Percentiles rank a stretch among this genome's conserved stretches.
Conservation (phyloP, 2,888 invertebrate species). For the Romanomermis culicivorax region DNA sequence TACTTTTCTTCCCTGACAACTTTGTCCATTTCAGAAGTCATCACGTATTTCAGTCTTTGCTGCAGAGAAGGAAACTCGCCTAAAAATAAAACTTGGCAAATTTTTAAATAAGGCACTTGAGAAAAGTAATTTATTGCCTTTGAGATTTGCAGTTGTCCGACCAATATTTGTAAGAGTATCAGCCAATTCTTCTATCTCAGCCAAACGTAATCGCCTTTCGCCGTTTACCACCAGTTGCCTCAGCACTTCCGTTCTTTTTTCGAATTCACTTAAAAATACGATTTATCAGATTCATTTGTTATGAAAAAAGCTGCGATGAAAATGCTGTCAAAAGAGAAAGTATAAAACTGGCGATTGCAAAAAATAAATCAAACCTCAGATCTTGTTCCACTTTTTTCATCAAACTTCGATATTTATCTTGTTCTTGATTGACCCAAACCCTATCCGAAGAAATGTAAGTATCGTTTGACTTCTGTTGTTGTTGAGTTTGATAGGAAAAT, state of each 20-base stretch:
- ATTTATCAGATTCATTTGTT: too few relatives aligned
- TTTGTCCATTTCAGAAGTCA: constrained; percentile 80
- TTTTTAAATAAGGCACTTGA: not conserved
- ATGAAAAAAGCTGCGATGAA: too few relatives aligned
- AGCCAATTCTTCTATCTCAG: constrained; percentile 74
- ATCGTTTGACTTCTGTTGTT: not conserved
- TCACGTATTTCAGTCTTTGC: constrained; percentile 61
- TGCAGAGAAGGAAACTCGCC: constrained; percentile 67
- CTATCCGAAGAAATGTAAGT: constrained; percentile 23
- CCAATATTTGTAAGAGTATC: constrained; percentile 33
- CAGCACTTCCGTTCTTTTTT: constrained; percentile 78
- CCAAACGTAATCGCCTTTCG: constrained; percentile 83
- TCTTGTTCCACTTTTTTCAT: constrained; percentile 72
- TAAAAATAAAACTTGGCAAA: constrained; percentile 17
- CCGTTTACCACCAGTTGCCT: constrained; percentile 84
- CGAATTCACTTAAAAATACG: constrained; percentile 55
- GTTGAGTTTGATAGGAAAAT: constrained; percentile 1
- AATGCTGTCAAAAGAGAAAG: not conserved
- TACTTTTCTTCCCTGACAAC: constrained; percentile 54
- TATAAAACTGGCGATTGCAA: not conserved
- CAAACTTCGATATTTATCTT: constrained; percentile 71
- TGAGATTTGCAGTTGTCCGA: constrained; percentile 62
- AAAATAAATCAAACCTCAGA: constrained; percentile 40
- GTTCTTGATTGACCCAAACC: constrained; percentile 48
- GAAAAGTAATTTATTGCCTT: constrained; percentile 29